Conservation (phyloP, 2,113 vertebrate species). For the Rhipidura dahli region DNA sequence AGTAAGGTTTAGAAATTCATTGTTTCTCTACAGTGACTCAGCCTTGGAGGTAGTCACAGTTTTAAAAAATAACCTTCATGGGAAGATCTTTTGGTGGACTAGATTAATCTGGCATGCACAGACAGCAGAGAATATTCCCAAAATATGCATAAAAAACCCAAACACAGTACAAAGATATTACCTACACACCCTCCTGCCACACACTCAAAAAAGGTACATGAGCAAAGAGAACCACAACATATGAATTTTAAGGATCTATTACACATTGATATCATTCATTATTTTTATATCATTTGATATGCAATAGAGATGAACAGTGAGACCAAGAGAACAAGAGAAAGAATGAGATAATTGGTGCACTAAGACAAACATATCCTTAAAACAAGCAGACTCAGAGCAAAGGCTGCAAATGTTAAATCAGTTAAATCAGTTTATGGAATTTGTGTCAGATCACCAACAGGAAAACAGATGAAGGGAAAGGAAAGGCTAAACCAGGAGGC, state of each 20-base stretch:
- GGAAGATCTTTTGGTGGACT: background rate
- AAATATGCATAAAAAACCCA: background rate
- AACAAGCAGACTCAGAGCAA: background rate
- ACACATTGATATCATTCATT: background rate
- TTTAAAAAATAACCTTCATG: background rate
- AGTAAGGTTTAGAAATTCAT: background rate
- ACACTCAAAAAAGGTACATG: background rate
- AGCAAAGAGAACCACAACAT: background rate
- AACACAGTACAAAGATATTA: background rate
- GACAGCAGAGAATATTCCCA: background rate
- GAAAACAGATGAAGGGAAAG: background rate
- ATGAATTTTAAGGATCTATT: background rate
- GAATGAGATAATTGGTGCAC: background rate
- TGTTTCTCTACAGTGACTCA: background rate
- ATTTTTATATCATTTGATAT: background rate
- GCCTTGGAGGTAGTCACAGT: background rate
- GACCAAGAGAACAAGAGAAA: background rate
- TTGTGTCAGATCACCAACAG: background rate
- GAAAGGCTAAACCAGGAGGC: background rate
- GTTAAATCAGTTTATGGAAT: background rate
- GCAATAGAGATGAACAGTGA: background rate
- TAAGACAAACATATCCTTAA: background rate
- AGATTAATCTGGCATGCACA: background rate
- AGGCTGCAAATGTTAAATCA: background rate
- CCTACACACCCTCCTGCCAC: background rate